These are phyloP conservation scores for Columba guinea DNA, from an alignment of 2,797 vertebrate genomes.

Conservation along the genomic window DNA sequence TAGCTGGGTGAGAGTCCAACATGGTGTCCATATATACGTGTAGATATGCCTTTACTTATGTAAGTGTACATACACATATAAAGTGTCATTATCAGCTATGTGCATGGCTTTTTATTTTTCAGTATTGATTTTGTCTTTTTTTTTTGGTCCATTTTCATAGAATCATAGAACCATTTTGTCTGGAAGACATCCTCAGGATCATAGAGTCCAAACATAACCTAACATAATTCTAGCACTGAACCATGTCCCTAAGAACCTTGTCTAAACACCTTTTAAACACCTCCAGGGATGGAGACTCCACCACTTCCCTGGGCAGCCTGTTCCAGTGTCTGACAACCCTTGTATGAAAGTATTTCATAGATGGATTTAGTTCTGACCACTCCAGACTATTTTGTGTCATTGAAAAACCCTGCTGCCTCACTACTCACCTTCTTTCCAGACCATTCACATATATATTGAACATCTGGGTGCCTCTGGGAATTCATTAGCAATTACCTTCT, in stretches of 20 bases:
- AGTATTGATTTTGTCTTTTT: neutral
- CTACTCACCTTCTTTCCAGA: neutral
- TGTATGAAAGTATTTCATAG: neutral
- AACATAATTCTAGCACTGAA: too few relatives aligned
- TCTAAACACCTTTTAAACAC: too few relatives aligned
- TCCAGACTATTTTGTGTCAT: neutral
- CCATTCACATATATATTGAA: constrained; percentile 39
- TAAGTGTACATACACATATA: fast-evolving
- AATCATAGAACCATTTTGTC: too few relatives aligned
- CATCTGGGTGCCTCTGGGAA: constrained; percentile 39
- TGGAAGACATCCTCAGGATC: too few relatives aligned
- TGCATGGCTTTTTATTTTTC: neutral
- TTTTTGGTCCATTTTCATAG: neutral
- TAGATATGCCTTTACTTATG: neutral
- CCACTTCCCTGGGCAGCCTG: too few relatives aligned
- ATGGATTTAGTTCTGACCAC: neutral
- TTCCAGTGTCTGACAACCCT: too few relatives aligned
- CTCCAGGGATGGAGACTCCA: too few relatives aligned
- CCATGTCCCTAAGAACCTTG: too few relatives aligned
- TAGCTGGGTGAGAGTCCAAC: neutral
- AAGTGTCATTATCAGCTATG: neutral
- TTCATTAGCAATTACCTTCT: constrained; percentile 47
- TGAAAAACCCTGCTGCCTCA: neutral
- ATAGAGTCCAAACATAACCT: too few relatives aligned
- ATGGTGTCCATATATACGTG: neutral